phyloP scores from a whole-genome alignment of 2,113 vertebrate genomes.

The Cairina moschata region DNA sequence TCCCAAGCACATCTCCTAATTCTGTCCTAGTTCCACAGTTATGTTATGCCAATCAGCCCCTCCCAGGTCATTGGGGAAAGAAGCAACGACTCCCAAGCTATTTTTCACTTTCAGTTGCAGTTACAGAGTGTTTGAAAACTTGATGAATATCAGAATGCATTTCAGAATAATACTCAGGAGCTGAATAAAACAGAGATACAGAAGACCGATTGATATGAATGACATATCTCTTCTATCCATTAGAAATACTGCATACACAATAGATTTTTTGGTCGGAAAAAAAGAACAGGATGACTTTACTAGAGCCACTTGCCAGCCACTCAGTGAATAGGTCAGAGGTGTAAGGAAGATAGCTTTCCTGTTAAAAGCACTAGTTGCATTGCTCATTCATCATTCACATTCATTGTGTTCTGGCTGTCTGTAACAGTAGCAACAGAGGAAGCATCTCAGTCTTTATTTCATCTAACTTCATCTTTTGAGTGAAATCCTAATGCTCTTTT shows the following conservation, averaged over 20 bases:
- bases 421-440: not conserved
- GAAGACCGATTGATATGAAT: slow-evolving; percentile 65
- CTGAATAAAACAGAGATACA: slow-evolving; percentile 72
- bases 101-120: slow-evolving; percentile 55
- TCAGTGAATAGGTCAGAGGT: slow-evolving; percentile 67
- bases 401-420: not conserved
- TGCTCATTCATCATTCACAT: slow-evolving; percentile 28
- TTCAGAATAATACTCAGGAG: slow-evolving; percentile 68
- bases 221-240: slow-evolving; percentile 68
- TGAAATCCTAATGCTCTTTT: slow-evolving; percentile 22
- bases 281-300: slow-evolving; percentile 62
- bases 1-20: not conserved
- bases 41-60: not conserved
- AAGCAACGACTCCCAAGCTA: slow-evolving; percentile 27
- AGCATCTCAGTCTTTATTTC: not conserved
- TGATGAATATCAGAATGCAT: slow-evolving; percentile 65
- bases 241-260: slow-evolving; percentile 63
- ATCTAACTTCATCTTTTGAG: not conserved
- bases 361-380: slow-evolving; percentile 8
- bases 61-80: slow-evolving; percentile 54
- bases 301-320: slow-evolving; percentile 68
- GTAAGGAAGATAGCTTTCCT: slow-evolving; percentile 39
- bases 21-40: not conserved
- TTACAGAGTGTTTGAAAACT: slow-evolving; percentile 71
- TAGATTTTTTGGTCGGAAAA: slow-evolving; percentile 66